Base-by-base conservation (phyloP, 64 coral and sea anemone species). In the Dendrophyllia cribrosa region DNA sequence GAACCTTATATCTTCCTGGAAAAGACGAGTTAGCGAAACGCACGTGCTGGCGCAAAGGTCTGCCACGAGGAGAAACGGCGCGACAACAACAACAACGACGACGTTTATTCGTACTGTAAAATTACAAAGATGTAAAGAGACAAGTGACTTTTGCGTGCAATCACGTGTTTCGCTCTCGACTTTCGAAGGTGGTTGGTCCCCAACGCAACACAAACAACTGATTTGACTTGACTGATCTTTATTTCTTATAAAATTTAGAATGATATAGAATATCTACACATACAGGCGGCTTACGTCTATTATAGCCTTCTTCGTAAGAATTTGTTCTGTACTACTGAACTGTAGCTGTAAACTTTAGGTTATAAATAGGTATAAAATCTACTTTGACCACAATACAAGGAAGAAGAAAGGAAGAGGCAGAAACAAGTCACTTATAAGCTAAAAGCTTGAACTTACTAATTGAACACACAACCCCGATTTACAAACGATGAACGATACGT, bases 301-400 rank as follows among this genome's bases (percentile, higher is more conserved):
- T 47, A n/a, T 84, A 84, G 80, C 80, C 80, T 84, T 84, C 80
- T 84, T 84, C 80, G 44, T 66, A 84, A 84, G 80, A 84, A 84
- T 84, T 84, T 84, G 80, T 84, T 84, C 80, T 68, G 22, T 46
- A 14, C 80, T 84, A 84, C 80, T 67, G 9, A 84, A 84, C 80
- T 84, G 60, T 84, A 68, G 80, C 21, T 50, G 80, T 84, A 84
- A 66, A 67, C 62, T 21, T 51, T 51, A 66, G 45, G 62, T 84
- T 84, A 84, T 84, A 84, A 84, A 84, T 84, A 84, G 43, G 80
- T 84, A 84, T 84, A 84, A 84, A 84, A 84, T 84, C 80, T 84
- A 84, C 80, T 68, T 67, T 65, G 59, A 45, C 67, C 44, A 50
- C 62, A 21, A 84, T 68, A 84, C 45, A 50, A 67, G 24, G 46